These are phyloP conservation scores for Dromius quadrimaculatus DNA, from an alignment of 2,888 invertebrate species.

Conservation along the genomic window DNA sequence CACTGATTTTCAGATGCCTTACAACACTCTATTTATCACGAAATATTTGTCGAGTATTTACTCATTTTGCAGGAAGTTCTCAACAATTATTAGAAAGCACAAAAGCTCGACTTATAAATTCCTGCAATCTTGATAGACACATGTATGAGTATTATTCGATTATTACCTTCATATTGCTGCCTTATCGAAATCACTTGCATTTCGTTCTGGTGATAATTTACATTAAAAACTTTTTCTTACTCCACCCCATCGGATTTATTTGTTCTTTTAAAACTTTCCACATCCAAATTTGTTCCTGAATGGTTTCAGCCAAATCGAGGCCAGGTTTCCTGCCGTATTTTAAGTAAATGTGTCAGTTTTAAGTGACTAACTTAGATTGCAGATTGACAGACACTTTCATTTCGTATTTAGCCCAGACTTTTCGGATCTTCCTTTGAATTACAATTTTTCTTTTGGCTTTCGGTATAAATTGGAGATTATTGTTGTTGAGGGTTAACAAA, in stretches of 20 bases:
- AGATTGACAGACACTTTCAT: constrained; percentile 36
- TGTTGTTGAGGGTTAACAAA: no score
- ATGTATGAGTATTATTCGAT: no score
- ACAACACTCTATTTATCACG: no score
- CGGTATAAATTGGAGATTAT: no score
- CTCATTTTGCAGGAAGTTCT: no score
- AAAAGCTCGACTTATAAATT: no score
- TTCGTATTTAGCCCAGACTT: not conserved
- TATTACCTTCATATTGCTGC: no score
- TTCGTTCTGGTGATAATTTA: constrained; percentile 39
- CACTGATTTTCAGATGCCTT: not conserved
- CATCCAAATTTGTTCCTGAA: constrained; percentile 37
- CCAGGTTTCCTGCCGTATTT: constrained; percentile 20
- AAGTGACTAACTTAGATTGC: constrained; percentile 35
- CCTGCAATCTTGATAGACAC: no score
- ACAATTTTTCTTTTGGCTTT: not conserved
- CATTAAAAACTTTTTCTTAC: constrained; percentile 45
- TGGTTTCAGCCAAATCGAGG: constrained; percentile 32
- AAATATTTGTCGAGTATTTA: no score
- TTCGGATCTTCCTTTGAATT: not conserved
- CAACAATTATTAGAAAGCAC: no score
- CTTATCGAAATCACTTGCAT: not conserved
- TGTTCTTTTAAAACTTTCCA: constrained; percentile 43
- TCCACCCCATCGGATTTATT: constrained; percentile 35
- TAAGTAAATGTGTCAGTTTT: constrained; percentile 43